Evolutionary conservation across 2,888 invertebrate species (phyloP).

Genomic region (Hirtodrosophila cameraria): DNA sequence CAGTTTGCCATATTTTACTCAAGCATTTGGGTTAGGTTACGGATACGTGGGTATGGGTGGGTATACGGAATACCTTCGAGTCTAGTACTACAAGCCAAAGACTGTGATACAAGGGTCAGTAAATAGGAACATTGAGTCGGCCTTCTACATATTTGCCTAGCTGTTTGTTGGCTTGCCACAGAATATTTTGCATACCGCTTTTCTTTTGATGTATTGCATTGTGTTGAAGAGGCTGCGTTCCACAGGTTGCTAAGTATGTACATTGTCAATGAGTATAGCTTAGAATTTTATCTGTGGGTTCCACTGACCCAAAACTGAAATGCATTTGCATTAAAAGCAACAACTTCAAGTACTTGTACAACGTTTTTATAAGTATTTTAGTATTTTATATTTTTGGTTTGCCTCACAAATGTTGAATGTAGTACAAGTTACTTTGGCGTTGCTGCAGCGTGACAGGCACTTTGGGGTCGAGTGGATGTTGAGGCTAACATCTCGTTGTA

Average conservation of each 20-base stretch:
- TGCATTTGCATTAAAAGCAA: conserved; percentile 27
- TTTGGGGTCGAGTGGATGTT: conserved; percentile 49
- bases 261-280: conserved; percentile 21
- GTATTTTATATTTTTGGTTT: conserved; percentile 51
- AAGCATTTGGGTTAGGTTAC: conserved; percentile 31
- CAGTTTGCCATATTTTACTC: conserved; percentile 72
- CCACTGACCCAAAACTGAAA: conserved; percentile 9
- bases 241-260: conserved; percentile 76
- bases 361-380: conserved; percentile 4
- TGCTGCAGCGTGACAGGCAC: conserved; percentile 48
- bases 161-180: conserved; percentile 51
- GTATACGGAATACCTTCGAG: conserved; percentile 4
- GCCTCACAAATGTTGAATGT: conserved; percentile 43
- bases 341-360: conserved; percentile 5
- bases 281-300: conserved; percentile 1
- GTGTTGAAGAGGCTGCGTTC: conserved; percentile 80
- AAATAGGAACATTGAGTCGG: background rate
- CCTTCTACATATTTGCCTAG: conserved; percentile 41
- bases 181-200: conserved; percentile 75
- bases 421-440: conserved; percentile 13
- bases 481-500: conserved; percentile 57
- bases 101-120: conserved; percentile 28
- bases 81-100: background rate
- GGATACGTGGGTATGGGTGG: background rate
- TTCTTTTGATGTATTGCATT: conserved; percentile 81